These are phyloP conservation scores for Lepidocolaptes lacrymiger DNA, from an alignment of 2,797 vertebrate genomes.

Conservation along the genomic window DNA sequence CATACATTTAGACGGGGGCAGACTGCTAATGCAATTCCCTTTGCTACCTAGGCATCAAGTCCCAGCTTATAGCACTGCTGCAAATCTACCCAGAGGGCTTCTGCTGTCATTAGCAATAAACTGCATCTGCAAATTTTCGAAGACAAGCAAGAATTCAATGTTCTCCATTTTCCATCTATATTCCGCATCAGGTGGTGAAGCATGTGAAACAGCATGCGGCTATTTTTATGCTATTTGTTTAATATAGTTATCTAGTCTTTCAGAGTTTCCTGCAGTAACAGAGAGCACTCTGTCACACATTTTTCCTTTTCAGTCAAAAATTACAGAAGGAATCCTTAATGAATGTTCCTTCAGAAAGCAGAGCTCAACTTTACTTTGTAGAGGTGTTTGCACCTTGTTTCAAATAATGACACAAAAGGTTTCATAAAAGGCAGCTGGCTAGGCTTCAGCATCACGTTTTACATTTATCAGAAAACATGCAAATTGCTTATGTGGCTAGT, in stretches of 20 bases:
- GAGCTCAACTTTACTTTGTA: not conserved
- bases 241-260: not conserved
- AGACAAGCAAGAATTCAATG: not conserved
- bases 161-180: not conserved
- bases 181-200: not conserved
- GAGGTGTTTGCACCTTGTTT: not conserved
- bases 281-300: not conserved
- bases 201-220: not conserved
- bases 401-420: not conserved
- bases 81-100: not conserved
- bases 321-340: conserved; percentile 15
- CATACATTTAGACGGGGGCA: not conserved
- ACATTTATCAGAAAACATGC: not conserved
- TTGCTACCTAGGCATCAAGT: not conserved
- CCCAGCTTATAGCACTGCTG: not conserved
- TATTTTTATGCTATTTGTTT: conserved; percentile 8
- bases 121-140: not conserved
- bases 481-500: not conserved
- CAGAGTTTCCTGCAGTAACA: not conserved
- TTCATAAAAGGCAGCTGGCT: not conserved
- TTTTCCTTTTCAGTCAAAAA: conserved; percentile 17
- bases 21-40: not conserved
- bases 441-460: not conserved
- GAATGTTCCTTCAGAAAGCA: not conserved
- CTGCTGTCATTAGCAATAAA: accelerated